Evolutionary conservation across 1,140 invertebrate species (phyloP), one percentile per base, ranked within the genome.

Genomic region (Idris sp.): DNA sequence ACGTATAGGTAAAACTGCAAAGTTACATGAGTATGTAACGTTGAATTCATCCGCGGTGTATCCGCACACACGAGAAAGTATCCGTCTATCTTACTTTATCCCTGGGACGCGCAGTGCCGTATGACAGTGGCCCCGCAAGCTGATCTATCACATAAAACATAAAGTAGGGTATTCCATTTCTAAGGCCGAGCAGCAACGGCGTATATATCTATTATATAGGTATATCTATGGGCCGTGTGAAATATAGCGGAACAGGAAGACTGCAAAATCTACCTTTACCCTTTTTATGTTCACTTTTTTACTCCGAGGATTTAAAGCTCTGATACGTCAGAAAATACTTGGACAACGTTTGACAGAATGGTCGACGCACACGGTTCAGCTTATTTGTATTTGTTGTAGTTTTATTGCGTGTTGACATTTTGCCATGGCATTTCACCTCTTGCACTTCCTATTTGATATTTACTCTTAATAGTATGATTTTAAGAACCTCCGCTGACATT

Each of bases 141-240:
- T 87, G 84, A 87, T 87, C 86, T 86, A 87, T 87, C 84, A 82
- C 84, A 86, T 86, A 84, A 87, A 87, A 86, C 84, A 84, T 86
- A 85, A 85, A 86, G 83, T 84, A 83, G 83, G 80, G 78, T 86
- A 86, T 87, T 85, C 83, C 83, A 82, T 85, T 86, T 84, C 83
- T 86, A 83, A 84, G 83, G 81, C 76, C 75, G 65, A 75, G 35
- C 65, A 58, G 64, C 64, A 36, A 8, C 67, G 54, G 22, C 40
- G 38, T 68, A 68, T 68, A 76, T 68, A 74, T 67, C 61, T 74
- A 67, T 67, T 59, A 62, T 64, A 72, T 77, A n/a, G n/a, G n/a
- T n/a, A 68, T 71, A 77, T 71, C 71, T 77, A 74, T 68, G 44
- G 40, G 22, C 26, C 38, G 31, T 31, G 51, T 71, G 59, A 77